phyloP scores from a whole-genome alignment of 2,888 invertebrate species.

The Aethes cnicana region DNA sequence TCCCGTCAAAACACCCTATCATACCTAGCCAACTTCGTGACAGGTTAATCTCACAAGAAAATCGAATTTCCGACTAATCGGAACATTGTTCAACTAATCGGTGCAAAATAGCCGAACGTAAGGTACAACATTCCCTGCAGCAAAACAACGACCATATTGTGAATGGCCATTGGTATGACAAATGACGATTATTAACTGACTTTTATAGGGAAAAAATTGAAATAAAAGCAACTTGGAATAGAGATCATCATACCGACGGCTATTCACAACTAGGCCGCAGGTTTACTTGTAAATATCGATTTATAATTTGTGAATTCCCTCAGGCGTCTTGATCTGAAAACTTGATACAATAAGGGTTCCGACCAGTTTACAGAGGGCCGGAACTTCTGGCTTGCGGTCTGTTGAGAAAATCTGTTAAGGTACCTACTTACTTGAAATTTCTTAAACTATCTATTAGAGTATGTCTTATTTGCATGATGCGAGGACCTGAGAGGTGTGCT shows the following conservation, averaged over 20 bases:
- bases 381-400: slow-evolving; percentile 14
- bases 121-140: background rate
- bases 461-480: too few species aligned
- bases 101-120: slow-evolving; percentile 29
- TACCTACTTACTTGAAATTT: slow-evolving; percentile 12
- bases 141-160: too few species aligned
- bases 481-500: too few species aligned
- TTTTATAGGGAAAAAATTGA: too few species aligned
- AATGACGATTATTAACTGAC: too few species aligned
- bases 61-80: slow-evolving; percentile 63
- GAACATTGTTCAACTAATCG: slow-evolving; percentile 51
- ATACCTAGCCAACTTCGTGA: slow-evolving; percentile 57
- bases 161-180: too few species aligned
- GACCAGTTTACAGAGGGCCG: slow-evolving; percentile 5
- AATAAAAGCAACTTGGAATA: too few species aligned
- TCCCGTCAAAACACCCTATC: slow-evolving; percentile 48
- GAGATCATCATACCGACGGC: too few species aligned
- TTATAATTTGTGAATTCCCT: slow-evolving; percentile 26
- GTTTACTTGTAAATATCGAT: slow-evolving; percentile 24
- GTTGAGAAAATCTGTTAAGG: background rate
- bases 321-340: slow-evolving; percentile 20
- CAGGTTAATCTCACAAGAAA: slow-evolving; percentile 69
- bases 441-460: slow-evolving; percentile 2
- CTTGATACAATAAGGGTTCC: slow-evolving; percentile 22
- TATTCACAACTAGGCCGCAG: slow-evolving; percentile 16